Evolutionary conservation across 2,113 vertebrate genomes (phyloP).

Genomic region (Entomyzon cyanotis): DNA sequence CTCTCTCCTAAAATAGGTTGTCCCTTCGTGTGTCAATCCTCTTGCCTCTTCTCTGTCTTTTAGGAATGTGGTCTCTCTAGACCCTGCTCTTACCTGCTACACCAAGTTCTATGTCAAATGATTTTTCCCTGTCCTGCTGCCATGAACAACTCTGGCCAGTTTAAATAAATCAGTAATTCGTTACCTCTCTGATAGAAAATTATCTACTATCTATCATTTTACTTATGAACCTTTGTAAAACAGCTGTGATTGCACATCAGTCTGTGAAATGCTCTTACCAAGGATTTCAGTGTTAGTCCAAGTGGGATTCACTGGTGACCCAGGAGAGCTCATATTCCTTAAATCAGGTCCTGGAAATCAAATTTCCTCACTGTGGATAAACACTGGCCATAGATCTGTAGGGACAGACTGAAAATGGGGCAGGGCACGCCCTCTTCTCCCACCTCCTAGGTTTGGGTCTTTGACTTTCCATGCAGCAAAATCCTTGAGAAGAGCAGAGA

Average conservation of each 20-base stretch:
- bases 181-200: not conserved
- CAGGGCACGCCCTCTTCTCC: not conserved
- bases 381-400: rapidly evolving
- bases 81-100: not conserved
- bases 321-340: not conserved
- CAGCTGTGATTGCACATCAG: not conserved
- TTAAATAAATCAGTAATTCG: not conserved
- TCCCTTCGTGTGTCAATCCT: not conserved
- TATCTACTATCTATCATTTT: not conserved
- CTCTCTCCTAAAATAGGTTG: not conserved
- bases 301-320: not conserved
- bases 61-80: not conserved
- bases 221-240: not conserved
- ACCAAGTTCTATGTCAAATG: not conserved
- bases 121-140: not conserved
- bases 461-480: not conserved
- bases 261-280: not conserved
- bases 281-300: not conserved
- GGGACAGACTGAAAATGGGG: not conserved
- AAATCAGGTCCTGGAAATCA: not conserved
- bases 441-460: not conserved
- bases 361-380: rapidly evolving
- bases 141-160: not conserved
- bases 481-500: not conserved
- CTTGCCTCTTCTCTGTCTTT: not conserved